Evolutionary conservation across 2,888 invertebrate species (phyloP), one percentile per base, ranked within the genome.

Genomic region (Cosmorhoe ocellata): DNA sequence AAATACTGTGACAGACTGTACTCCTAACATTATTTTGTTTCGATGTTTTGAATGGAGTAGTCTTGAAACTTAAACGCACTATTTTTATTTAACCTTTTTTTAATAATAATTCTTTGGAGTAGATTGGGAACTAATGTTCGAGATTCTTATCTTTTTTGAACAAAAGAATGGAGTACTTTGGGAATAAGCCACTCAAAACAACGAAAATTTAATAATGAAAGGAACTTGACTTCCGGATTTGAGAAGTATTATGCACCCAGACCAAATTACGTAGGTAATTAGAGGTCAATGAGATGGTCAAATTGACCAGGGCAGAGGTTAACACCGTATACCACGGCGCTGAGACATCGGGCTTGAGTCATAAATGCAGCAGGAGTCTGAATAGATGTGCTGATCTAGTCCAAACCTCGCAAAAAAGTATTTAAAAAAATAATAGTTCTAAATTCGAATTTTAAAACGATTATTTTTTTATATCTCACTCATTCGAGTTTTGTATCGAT

Each of bases 221-320:
- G 54, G 44, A 27, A 10, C 9, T 13, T 2, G 24, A 26, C 33
- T 56, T 41, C 56, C 54, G 56, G 58, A 54, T 52, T 49, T 26
- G 37, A 44, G 41, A 27, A 40, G 51, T 51, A 52, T 54, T 49
- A 51, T 44, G 49, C 44, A 44, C 41, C 46, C 49, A 51, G 43
- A 39, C 28, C 43, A 44, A 52, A 58, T 50, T 45, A 57, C 39
- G 44, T 65, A n/a, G n/a, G n/a, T n/a, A 71, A 74, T 66, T 61
- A 48, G 59, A 63, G 85, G 85, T 85, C 79, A 85, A 81, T 69
- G 63, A 56, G 67, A 64, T 71, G 74, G 81, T 79, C 79, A 82
- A 80, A 79, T 80, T 74, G 75, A 63, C 46, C 37, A 68, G 77
- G 71, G 69, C 76, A 69, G 44, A 69, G 77, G 84, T 86, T 73